Base-by-base conservation (phyloP, 1,140 invertebrate genomes). In the Sinella curviseta region DNA sequence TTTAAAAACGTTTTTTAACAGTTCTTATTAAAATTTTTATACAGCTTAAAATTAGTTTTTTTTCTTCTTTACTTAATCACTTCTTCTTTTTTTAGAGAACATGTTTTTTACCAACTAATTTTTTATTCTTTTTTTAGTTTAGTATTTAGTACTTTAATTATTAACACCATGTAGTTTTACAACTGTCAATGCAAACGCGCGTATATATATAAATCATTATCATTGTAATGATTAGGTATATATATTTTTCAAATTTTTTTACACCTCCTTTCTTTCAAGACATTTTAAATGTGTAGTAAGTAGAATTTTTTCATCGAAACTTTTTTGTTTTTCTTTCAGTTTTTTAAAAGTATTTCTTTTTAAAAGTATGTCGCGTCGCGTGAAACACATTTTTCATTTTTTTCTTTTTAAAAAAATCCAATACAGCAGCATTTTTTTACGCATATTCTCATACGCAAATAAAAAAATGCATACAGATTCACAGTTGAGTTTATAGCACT, bases 401-500 rank as follows among this genome's bases (percentile, higher is more conserved):
- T 65, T 65, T 65, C 24, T 17, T 70, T 31, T 33, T 30, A 31
- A 33, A 30, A 26, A n/a, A 26, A 4, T 12, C 8, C 14, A 65
- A 65, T 65, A 65, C 57, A 65, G 3, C 57, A 70, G 31, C 65
- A 70, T 33, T 70, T 70, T 33, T 65, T 33, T 70, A 14, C 24
- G 8, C 24, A 26, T 12, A n/a, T 17, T n/a, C n/a, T n/a, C n/a
- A n/a, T n/a, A n/a, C n/a, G n/a, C n/a, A n/a, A n/a, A n/a, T n/a
- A n/a, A n/a, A 26, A 60, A 60, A 60, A 60, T 60, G 57, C 57
- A 60, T 48, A 65, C 4, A 31, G 26, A 70, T 70, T 70, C 65
- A 70, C 65, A 70, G 65, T 70, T 60, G 8, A 4, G 28, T 70
- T 31, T 70, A 70, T 70, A 70, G 65, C 65, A 70, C 65, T 70